Base-by-base conservation (phyloP, 2,113 vertebrate genomes). In the Myrmophylax atrothorax region DNA sequence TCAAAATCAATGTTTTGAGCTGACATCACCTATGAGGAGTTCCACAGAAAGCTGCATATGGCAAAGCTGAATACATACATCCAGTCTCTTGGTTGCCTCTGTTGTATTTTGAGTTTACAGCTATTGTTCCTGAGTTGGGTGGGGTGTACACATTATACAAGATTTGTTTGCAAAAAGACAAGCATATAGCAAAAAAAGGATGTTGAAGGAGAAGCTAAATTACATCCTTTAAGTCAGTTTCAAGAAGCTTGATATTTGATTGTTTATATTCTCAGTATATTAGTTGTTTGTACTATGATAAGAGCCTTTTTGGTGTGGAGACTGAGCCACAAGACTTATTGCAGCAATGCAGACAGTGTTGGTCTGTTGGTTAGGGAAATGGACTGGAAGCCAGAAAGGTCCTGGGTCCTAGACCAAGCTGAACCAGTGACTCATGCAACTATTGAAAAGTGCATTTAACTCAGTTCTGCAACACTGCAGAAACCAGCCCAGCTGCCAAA, bases 211-310 rank as follows among this genome's bases (percentile, higher is more conserved):
- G 60, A 94, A 95, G 85, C 77, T 91, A 88, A 86, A 91, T 96
- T 90, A 96, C 96, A 96, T 97, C 94, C 95, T 94, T 84, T 83
- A n/a, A 80, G 90, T 87, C 72, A 66, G 49, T 68, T 81, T 69
- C 89, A 98, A 97, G 97, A 97, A 97, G 89, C 94, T 90, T 55
- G 74, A 87, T 96, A 70, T 95, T 92, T 93, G 80, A 75, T 63
- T 98, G 98, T 98, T 98, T 98, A 96, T 88, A 82, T 69, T 95
- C 84, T 90, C 95, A 90, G 87, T 86, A 67, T 89, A 95, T 94
- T 96, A 73, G 66, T 94, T 97, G 97, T 97, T 97, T 98, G 95
- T 86, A 70, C 56, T 97, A 35, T 85, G 97, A 97, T 98, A 98
- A 98, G 97, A 83, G 76, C 53, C 78, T 97, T 97, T 97, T 97